Evolutionary conservation across 2,888 invertebrate genomes (phyloP), one percentile per base, ranked within the genome.

Genomic region (Caenorhabditis panamensis): DNA sequence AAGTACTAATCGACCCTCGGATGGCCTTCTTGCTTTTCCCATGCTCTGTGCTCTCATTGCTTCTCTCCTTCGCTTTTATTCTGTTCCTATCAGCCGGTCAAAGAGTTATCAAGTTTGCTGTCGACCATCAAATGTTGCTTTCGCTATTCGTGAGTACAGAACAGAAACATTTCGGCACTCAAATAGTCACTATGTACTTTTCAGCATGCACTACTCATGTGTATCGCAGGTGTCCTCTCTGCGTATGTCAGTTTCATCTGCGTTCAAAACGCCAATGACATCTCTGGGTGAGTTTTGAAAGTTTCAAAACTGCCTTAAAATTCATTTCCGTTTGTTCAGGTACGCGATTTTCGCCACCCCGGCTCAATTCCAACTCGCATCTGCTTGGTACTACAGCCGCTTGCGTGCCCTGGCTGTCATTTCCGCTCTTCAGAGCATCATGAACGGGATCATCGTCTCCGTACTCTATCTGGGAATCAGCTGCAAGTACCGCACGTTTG

Each of bases 401-500:
- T 67, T 84, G 8, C 67, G 81, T 36, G 79, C 77, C 9, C 58
- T 72, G 2, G 66, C 61, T 36, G 82, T 84, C 1, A 36, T 84
- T 11, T 82, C 79, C 1, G 75, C 67, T 1, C 49, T 80, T 24
- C 80, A 84, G 47, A 36, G 68, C 16, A 58, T 84, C 44, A 47
- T 84, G 41, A 82, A 79, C 26, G 73, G 78, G 18, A 63, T 72
- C 8, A 68, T 84, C 13, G 73, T 84, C 0, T 71, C 71, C 18
- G 63, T 77, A 1, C 73, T 84, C 44, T 84, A 84, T 24, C 44
- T 84, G 20, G 84, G 84, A 54, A 82, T 84, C 61, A 80, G 64
- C 26, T 84, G 84, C 62, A 81, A 82, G 18, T 84, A 84, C 62
- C 79, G 84, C 56, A 82, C 82, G 4, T 82, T 84, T 63, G 82